Base-by-base conservation (phyloP, 64 coral and sea anemone species). In the Porites australiensis region DNA sequence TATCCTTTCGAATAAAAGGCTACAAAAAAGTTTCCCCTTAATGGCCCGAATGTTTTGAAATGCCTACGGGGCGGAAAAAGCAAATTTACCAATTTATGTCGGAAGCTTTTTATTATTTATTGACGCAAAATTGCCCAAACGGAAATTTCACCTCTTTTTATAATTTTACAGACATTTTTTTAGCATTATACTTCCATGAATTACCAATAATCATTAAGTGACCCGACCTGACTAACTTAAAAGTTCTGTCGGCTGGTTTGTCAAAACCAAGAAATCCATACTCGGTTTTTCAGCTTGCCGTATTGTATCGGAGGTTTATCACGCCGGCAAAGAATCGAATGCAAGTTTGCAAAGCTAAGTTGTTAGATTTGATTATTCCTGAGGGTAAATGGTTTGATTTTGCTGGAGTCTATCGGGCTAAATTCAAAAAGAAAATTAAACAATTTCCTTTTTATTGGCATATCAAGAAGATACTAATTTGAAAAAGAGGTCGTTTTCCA, bases 151-250 rank as follows among this genome's bases (percentile, higher is more conserved):
- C 18, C 62, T 84, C 81, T 22, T 84, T 84, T 84, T 51, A 84
- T 84, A 68, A 84, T 84, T 84, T 84, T 19, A 46, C 12, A 20
- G 11, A 51, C 63, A 84, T 84, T 84, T 84, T 84, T 66, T 13
- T 59, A 84, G 81, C 81, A 84, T 84, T 84, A 84, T 84, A 22
- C 61, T 84, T 68, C 61, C 63, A 84, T 84, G 81, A 84, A 84
- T 84, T 84, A 84, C 14, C 63, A 84, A 84, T 84, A 84, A 84
- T 84, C 81, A 84, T 84, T 84, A 84, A 84, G 44, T 84, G 81
- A 55, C 45, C 81, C 18, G 27, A 68, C 20, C 20, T 63, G 81
- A 84, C 45, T 64, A 84, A 84, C 81, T 84, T 84, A 84, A 64
- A 18, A 84, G 45, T 84, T 84, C 81, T 84, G 4, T 5, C 18